These are phyloP conservation scores for Australoheros facetus DNA, from an alignment of 2,797 vertebrate species.

Conservation along the genomic window DNA sequence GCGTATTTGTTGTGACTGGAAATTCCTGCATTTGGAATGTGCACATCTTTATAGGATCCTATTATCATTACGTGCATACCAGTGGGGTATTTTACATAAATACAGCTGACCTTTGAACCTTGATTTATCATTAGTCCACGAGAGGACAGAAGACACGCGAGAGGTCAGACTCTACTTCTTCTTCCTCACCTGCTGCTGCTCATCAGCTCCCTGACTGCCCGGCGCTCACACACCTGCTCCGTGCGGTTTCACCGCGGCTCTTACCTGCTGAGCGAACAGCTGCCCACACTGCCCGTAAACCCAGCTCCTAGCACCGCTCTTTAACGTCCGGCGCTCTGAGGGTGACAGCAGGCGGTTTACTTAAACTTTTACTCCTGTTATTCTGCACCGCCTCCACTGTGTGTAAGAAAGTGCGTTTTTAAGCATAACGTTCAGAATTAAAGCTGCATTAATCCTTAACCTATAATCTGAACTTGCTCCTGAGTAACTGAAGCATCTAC, in stretches of 20 bases:
- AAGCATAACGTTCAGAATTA: not conserved
- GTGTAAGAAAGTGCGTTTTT: not conserved
- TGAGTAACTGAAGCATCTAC: not conserved
- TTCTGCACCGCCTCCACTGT: not conserved
- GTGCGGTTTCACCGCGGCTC: constrained; percentile 41
- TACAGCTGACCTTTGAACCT: constrained; percentile 25
- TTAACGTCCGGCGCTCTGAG: not conserved
- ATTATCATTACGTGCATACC: accelerated
- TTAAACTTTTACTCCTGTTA: not conserved
- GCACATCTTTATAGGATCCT: not conserved
- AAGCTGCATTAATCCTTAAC: not conserved
- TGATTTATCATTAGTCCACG: constrained; percentile 14
- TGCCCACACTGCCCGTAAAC: constrained; percentile 45
- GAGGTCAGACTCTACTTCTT: constrained; percentile 20
- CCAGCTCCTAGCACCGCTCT: constrained; percentile 4
- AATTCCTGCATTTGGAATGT: not conserved
- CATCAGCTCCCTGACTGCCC: constrained; percentile 29
- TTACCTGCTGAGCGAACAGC: constrained; percentile 69
- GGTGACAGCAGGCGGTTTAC: not conserved
- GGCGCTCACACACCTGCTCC: constrained; percentile 37
- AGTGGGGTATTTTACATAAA: not conserved
- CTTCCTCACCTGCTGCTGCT: constrained; percentile 49
- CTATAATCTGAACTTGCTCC: not conserved
- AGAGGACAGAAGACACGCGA: constrained; percentile 11
- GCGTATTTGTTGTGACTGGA: not conserved